Evolutionary conservation across 1,140 invertebrate species (phyloP).

Genomic region (Achatina immaculata): DNA sequence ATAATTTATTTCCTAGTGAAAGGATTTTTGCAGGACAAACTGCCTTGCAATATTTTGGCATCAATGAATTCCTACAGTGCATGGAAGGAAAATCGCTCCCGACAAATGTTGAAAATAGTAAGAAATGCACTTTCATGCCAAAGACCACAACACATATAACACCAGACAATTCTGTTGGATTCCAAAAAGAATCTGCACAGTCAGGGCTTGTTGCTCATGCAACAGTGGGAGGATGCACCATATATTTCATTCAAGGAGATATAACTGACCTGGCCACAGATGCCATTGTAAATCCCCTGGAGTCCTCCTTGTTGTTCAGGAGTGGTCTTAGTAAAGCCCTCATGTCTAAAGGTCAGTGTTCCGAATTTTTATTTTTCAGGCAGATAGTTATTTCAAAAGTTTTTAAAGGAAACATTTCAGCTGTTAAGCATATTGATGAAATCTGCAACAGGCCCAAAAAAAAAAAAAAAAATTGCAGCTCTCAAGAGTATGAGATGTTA

Average conservation of each 20-base stretch:
- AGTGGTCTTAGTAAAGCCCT: constrained; percentile 9
- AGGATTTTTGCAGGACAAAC: background rate
- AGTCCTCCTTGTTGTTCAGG: background rate
- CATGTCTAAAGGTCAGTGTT: background rate
- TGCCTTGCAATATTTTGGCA: constrained; percentile 1
- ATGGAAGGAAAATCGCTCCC: background rate
- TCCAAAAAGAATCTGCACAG: background rate
- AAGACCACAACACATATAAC: no score
- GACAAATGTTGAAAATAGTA: background rate
- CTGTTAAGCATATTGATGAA: no score
- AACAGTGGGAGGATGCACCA: background rate
- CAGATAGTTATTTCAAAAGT: no score
- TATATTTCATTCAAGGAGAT: background rate
- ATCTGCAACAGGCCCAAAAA: no score
- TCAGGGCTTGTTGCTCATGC: background rate
- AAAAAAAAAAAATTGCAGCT: no score
- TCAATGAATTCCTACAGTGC: background rate
- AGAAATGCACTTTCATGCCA: background rate
- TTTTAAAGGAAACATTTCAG: no score
- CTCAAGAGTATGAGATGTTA: no score
- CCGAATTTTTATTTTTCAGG: no score
- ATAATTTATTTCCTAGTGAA: no score
- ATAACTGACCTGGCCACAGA: background rate
- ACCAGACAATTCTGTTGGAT: background rate
- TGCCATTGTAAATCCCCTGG: constrained; percentile 18